Base-by-base conservation (phyloP, 1,140 invertebrate genomes). In the Caenorhabditis brenneri region DNA sequence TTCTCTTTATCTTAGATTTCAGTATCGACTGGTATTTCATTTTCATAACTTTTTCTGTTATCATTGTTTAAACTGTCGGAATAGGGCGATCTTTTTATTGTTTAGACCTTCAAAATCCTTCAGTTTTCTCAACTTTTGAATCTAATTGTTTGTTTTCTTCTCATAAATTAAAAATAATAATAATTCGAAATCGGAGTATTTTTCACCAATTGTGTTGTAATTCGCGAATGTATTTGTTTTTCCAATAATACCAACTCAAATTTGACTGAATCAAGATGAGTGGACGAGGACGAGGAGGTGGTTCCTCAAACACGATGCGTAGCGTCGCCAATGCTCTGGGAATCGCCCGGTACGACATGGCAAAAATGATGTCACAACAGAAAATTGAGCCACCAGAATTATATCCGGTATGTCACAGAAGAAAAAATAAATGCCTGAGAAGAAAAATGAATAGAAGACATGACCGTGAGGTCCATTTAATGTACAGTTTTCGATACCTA, bases 331-430 rank as follows among this genome's bases (percentile, higher is more conserved):
- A 53, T 19, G 88, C 86, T 9, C 65, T 88, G 16, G 88, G 88
- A 51, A 88, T 88, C 49, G 58, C 65, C 19, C 84, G 88, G n/a
- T 88, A 88, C 42, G 88, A 88, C 16, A 79, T 88, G 33, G 84
- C 79, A 12, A 53, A 82, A 22, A 89, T 82, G 55, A 46, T 46
- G 82, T 85, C 80, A 2, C 81, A 85, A 27, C 49, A 82, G 22
- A 80, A 84, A n/a, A 87, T 85, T 22, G 88, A 88, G 24, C 83
- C 88, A 15, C 88, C 88, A 36, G 81, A 74, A 24, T 31, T 85
- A 2, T 88, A 86, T 82, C 88, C 88, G 33, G 88, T 88, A 82
- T 29, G 86, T 6, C 2, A 31, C 0, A 36, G n/a, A 78, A 81
- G 27, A 27, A 24, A 9, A 7, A 29, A 58, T 49, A 9, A 39